Base-by-base conservation (phyloP, 2,113 vertebrate species). In the Vulpes lagopus region DNA sequence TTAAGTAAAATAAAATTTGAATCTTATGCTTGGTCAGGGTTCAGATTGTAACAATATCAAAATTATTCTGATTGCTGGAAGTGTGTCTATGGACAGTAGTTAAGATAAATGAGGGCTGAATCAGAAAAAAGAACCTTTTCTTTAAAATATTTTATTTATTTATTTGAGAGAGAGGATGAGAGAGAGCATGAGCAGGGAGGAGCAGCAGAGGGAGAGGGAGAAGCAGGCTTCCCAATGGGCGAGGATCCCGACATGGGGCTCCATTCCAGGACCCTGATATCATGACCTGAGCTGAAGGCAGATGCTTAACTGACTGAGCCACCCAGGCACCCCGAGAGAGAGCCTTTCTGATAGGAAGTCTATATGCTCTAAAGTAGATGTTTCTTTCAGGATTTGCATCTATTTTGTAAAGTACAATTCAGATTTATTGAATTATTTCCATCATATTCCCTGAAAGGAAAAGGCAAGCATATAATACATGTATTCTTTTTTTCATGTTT, bases 1-100 rank as follows among this genome's bases (percentile, higher is more conserved):
- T 96, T 92, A 93, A 81, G 38, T 53, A 71, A 91, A 96, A 95
- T 90, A 81, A 74, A 84, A 91, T 93, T 87, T 84, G 85, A 65
- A 74, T 97, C 89, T 82, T 97, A 17, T 57, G 71, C 69, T 92
- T 62, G 59, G 59, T 88, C 96, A 94, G 88, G 60, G 43, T 71
- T 97, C 91, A 95, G 65, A 65, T 73, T 35, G 53, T 55, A 87
- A 38, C 81, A 79, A 38, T 62, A 97, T 89, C 78, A 93, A 90
- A 89, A 91, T 84, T 71, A 95, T 92, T 93, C 86, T 85, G 69
- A 76, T 73, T 74, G 55, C 67, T 55, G 20, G 27, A 62, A 53
- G 38, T 51, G 35, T 14, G 51, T 82, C 91, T 82, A 3, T 17
- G 76, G 51, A 19, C 60, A 27, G 35, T 25, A 22, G 85, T 69